Evolutionary conservation across 2,113 vertebrate genomes (phyloP), one percentile per base, ranked within the genome.

Genomic region (Plecturocebus donacophilus): DNA sequence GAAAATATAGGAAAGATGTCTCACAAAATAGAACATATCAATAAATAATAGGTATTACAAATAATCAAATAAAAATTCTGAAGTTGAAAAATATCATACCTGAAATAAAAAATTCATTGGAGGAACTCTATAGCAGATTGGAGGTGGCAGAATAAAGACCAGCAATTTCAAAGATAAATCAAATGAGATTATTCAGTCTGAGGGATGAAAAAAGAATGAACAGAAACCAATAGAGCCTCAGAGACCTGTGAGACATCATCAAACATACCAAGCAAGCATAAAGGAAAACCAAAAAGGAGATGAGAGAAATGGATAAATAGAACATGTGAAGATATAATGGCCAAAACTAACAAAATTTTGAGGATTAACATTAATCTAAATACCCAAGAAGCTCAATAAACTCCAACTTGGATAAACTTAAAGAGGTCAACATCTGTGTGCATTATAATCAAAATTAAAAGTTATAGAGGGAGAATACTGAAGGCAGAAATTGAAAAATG

Each of bases 21-120:
- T 92, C 66, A 95, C 12, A 13, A 92, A 81, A 75, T 64, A 64
- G n/a, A 71, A 40, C 86, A 52, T 95, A 64, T 61, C 35, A 91
- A 80, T 52, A 54, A 92, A 87, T 14, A 75, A 81, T 20, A 73
- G 12, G 47, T 25, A 83, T 68, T 88, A 76, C 42, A 52, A 61
- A 83, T 76, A 92, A 66, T 38, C 19, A 68, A 56, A 47, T 45
- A 76, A 56, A 82, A 73, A 82, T 54, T n/a, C 27, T 49, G 6
- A 19, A 30, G 52, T 38, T 49, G 30, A 25, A 23, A 56, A 38
- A 32, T 58, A 49, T 49, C 32, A 49, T 56, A 93, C 54, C 2
- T 54, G 30, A 79, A 68, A 79, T 79, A 38, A 87, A 80, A 77
- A 80, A 56, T 80, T 87, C 49, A 47, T 7, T 71, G 70, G 92